phyloP scores from a whole-genome alignment of 2,113 vertebrate species.

The Polyodon spathula region DNA sequence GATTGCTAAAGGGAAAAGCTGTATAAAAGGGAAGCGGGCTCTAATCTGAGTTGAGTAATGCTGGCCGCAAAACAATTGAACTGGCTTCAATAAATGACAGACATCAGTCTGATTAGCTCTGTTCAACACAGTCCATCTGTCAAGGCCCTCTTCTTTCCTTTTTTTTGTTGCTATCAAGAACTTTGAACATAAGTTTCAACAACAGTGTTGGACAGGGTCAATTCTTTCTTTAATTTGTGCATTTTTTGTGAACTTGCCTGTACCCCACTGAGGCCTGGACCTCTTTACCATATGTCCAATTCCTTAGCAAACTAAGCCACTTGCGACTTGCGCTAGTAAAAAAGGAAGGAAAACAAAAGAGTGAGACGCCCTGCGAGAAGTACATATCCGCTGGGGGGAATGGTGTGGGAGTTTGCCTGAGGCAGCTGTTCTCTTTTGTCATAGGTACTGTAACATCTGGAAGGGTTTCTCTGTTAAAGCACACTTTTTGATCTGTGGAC shows the following conservation, averaged over 20 bases:
- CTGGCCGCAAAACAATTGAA: not conserved
- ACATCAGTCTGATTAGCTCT: not conserved
- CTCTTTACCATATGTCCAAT: too few relatives aligned
- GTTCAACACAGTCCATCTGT: not conserved
- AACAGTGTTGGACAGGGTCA: not conserved
- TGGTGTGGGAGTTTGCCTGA: too few relatives aligned
- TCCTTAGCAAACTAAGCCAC: too few relatives aligned
- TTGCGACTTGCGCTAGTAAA: too few relatives aligned
- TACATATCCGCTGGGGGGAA: too few relatives aligned
- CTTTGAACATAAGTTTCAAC: not conserved
- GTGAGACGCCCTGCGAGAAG: too few relatives aligned
- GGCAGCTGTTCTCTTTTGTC: too few relatives aligned
- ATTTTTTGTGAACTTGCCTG: not conserved
- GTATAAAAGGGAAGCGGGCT: not conserved
- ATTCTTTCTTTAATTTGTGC: not conserved
- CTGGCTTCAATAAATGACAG: not conserved
- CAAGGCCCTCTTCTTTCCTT: not conserved
- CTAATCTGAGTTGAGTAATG: conserved; percentile 1
- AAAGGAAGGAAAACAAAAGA: too few relatives aligned
- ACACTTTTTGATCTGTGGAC: too few relatives aligned
- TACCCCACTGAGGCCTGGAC: too few relatives aligned
- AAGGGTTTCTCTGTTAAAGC: too few relatives aligned
- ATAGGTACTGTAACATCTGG: too few relatives aligned
- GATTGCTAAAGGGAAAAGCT: not conserved
- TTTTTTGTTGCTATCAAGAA: not conserved